phyloP scores from a whole-genome alignment of 2,888 invertebrate genomes.

The Nomada fucata region DNA sequence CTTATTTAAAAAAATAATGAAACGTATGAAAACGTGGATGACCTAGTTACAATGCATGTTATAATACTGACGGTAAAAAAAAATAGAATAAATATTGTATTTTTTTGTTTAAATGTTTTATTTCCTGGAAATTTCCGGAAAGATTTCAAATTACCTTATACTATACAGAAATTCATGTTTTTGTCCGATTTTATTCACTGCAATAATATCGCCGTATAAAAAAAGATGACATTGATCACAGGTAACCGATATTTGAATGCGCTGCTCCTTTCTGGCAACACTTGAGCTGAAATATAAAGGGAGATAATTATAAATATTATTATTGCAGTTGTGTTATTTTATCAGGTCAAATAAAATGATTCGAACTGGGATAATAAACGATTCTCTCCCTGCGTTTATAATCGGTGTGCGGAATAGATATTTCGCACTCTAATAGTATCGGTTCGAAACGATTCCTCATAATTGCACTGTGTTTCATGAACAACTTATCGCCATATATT shows the following conservation, averaged over 20 bases:
- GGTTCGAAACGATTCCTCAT: constrained; percentile 60
- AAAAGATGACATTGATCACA: not conserved
- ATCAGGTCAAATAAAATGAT: constrained; percentile 32
- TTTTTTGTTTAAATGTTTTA: constrained; percentile 10
- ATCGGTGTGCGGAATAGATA: constrained; percentile 71
- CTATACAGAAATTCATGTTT: too few relatives aligned
- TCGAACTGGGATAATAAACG: constrained; percentile 72
- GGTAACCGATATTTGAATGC: constrained; percentile 1
- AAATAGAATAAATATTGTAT: constrained; percentile 26
- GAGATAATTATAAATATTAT: not conserved
- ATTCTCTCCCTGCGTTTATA: constrained; percentile 71
- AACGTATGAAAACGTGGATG: constrained; percentile 66
- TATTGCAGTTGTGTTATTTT: not conserved
- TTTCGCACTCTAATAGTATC: constrained; percentile 72
- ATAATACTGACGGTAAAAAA: not conserved
- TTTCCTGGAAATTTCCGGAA: not conserved
- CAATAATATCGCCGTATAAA: not conserved
- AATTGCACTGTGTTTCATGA: constrained; percentile 52
- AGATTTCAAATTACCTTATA: not conserved
- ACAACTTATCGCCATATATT: constrained; percentile 24
- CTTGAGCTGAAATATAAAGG: constrained; percentile 41
- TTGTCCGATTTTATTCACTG: not conserved
- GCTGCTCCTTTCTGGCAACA: constrained; percentile 25
- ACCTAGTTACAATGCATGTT: constrained; percentile 16
- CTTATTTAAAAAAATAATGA: constrained; percentile 65